phyloP scores from a whole-genome alignment of 2,888 invertebrate genomes.

The Eulithis prunata region DNA sequence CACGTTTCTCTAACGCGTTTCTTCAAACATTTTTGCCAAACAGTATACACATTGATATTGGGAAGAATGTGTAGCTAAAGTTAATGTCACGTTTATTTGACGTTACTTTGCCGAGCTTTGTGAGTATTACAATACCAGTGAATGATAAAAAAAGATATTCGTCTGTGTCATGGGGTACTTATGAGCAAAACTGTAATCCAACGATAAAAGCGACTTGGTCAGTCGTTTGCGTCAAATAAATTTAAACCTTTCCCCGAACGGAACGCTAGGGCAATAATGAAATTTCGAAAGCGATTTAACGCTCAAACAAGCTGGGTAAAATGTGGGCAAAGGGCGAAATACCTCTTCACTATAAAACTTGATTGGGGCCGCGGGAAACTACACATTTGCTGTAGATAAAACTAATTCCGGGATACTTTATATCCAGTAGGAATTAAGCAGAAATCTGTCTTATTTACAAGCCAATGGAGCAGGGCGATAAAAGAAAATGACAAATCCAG shows the following conservation, averaged over 20 bases:
- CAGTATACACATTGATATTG: no score
- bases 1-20: neutral
- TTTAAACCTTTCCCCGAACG: conserved; percentile 47
- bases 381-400: conserved; percentile 23
- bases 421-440: conserved; percentile 6
- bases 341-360: conserved; percentile 43
- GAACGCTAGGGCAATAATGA: conserved; percentile 45
- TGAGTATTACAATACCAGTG: conserved; percentile 11
- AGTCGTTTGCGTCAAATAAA: conserved; percentile 50
- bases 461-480: neutral
- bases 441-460: neutral
- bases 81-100: no score
- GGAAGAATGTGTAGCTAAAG: no score
- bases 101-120: no score
- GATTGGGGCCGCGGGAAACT: conserved; percentile 33
- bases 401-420: conserved; percentile 19
- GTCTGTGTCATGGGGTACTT: neutral
- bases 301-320: conserved; percentile 46
- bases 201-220: conserved; percentile 37
- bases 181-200: conserved; percentile 23
- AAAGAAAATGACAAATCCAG: neutral
- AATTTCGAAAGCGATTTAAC: conserved; percentile 53
- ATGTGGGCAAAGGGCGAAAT: conserved; percentile 32
- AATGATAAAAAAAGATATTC: conserved; percentile 8
- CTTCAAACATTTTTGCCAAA: no score